These are phyloP conservation scores for Butorides virescens DNA, from an alignment of 2,113 vertebrate genomes.

Conservation along the genomic window DNA sequence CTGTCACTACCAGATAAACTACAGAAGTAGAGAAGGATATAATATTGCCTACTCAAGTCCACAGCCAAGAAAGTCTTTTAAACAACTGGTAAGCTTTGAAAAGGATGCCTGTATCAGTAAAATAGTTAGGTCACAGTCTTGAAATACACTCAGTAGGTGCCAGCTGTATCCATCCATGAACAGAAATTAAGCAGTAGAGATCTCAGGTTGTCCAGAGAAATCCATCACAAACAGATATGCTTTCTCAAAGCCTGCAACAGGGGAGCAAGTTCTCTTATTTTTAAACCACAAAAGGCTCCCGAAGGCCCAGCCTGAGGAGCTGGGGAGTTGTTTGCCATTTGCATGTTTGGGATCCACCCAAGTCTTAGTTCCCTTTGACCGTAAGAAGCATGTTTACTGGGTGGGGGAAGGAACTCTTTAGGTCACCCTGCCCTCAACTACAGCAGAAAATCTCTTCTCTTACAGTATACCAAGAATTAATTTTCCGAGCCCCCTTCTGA, in stretches of 20 bases:
- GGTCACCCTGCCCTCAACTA: slow-evolving; percentile 1
- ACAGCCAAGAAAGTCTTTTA: background rate
- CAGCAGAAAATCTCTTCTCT: background rate
- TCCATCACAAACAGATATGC: background rate
- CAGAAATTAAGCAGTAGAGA: background rate
- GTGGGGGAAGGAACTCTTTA: background rate
- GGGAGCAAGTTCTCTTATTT: background rate
- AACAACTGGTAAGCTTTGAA: background rate
- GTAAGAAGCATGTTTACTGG: background rate
- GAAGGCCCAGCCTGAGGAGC: background rate
- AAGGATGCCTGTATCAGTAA: background rate
- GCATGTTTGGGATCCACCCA: background rate
- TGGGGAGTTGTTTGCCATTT: background rate
- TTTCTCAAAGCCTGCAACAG: background rate
- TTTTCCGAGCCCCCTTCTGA: background rate
- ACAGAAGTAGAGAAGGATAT: background rate
- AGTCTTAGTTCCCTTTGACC: background rate
- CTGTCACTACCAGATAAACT: background rate
- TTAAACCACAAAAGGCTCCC: background rate
- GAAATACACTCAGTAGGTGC: background rate
- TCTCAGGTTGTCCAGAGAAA: background rate
- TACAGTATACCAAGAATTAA: background rate
- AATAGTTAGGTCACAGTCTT: background rate
- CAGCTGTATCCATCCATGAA: background rate
- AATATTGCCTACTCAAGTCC: background rate